phyloP scores from a whole-genome alignment of 2,113 vertebrate genomes.

The Okapia johnstoni region DNA sequence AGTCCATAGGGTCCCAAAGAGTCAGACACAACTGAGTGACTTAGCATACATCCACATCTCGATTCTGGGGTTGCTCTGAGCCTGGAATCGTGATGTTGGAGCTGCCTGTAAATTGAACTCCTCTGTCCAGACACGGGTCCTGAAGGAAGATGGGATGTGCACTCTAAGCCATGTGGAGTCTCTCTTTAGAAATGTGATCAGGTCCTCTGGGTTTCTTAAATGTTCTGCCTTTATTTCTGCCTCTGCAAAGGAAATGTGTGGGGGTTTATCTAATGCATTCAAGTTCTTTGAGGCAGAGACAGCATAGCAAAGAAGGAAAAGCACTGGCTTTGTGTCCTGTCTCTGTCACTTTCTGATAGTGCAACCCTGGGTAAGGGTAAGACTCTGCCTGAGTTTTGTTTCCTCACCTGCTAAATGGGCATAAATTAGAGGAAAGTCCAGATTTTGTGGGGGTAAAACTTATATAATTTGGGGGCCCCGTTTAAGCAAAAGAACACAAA shows the following conservation, averaged over 20 bases:
- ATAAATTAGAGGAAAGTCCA: background rate
- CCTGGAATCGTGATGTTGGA: background rate
- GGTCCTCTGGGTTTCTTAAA: background rate
- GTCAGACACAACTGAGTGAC: rapidly evolving
- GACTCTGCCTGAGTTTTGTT: background rate
- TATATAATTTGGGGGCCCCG: background rate
- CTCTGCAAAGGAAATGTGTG: background rate
- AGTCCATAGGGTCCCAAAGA: background rate
- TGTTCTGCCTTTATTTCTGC: background rate
- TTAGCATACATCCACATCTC: rapidly evolving
- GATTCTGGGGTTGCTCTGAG: background rate
- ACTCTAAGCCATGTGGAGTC: background rate
- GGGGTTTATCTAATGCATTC: no score
- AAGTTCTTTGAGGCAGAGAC: background rate
- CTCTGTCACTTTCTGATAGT: background rate
- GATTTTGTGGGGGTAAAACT: background rate
- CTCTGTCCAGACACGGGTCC: background rate
- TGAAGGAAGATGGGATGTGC: background rate
- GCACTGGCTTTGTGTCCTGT: background rate
- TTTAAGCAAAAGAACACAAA: background rate
- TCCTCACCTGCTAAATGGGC: background rate
- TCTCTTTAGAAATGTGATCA: background rate
- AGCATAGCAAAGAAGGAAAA: rapidly evolving
- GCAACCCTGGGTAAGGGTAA: background rate
- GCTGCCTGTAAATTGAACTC: background rate